Conservation (phyloP, 2,888 invertebrate species). For the Noctuana brunneofusca region DNA sequence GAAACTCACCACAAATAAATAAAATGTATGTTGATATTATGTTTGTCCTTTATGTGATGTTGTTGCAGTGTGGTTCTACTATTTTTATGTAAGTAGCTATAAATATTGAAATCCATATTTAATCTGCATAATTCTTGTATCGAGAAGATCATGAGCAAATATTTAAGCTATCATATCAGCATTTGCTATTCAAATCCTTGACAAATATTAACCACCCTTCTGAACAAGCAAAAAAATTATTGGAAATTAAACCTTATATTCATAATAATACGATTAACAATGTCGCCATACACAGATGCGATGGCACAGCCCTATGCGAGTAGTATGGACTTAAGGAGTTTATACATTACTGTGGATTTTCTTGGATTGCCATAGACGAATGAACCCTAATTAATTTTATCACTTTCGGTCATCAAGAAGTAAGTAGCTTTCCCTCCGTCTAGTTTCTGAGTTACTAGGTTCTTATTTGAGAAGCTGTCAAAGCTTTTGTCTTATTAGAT, state of each 20-base stretch:
- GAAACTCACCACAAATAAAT: too few species aligned
- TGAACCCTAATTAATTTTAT: not conserved
- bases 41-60: too few species aligned
- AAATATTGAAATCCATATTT: conserved; percentile 25
- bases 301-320: conserved; percentile 1
- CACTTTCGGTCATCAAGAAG: not conserved
- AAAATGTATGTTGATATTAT: too few species aligned
- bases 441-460: too few species aligned
- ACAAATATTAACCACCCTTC: conserved; percentile 47
- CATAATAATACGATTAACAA: not conserved
- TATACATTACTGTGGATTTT: conserved; percentile 17
- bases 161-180: conserved; percentile 60
- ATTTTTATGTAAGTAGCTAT: too few species aligned
- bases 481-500: too few species aligned
- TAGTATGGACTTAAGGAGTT: conserved; percentile 19
- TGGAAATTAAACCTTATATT: not conserved
- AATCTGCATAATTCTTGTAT: conserved; percentile 21
- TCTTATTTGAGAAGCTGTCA: too few species aligned
- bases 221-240: not conserved
- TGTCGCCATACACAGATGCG: not conserved
- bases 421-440: too few species aligned
- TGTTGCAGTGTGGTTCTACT: too few species aligned
- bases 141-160: conserved; percentile 45
- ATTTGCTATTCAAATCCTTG: conserved; percentile 62
- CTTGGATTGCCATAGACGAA: conserved; percentile 8